Evolutionary conservation across 2,113 vertebrate genomes (phyloP).

Genomic region (Coracopsis vasa): DNA sequence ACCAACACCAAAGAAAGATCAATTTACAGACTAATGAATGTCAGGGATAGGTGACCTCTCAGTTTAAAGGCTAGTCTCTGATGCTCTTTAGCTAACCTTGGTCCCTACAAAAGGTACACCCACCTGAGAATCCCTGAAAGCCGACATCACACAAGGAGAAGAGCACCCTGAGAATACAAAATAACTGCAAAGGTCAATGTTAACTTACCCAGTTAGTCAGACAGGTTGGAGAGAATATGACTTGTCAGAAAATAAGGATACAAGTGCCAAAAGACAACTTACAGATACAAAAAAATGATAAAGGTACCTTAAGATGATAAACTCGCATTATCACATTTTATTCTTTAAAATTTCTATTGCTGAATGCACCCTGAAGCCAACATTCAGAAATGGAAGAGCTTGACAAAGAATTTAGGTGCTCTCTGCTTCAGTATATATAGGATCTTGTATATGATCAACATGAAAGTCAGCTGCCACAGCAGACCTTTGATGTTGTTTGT

Average conservation of each 20-base stretch:
- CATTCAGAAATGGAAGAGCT: not conserved
- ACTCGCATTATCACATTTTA: not conserved
- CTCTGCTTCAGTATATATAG: not conserved
- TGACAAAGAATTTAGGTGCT: not conserved
- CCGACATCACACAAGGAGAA: not conserved
- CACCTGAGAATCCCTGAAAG: not conserved
- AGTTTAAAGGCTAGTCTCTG: not conserved
- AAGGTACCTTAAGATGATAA: not conserved
- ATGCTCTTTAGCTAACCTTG: not conserved
- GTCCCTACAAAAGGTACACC: not conserved
- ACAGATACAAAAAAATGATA: not conserved
- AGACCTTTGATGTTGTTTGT: not conserved
- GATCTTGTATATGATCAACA: not conserved
- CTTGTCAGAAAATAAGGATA: not conserved
- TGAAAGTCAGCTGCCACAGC: not conserved
- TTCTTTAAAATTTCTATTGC: not conserved
- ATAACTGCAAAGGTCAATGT: not conserved
- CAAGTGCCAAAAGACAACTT: not conserved
- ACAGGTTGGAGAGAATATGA: not conserved
- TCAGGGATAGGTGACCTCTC: not conserved
- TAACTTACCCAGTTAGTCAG: not conserved
- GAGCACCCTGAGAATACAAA: not conserved
- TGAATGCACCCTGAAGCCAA: not conserved
- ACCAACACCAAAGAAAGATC: not conserved
- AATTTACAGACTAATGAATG: not conserved